Conservation (phyloP, 2,888 invertebrate genomes). For the Hydriomena furcata region DNA sequence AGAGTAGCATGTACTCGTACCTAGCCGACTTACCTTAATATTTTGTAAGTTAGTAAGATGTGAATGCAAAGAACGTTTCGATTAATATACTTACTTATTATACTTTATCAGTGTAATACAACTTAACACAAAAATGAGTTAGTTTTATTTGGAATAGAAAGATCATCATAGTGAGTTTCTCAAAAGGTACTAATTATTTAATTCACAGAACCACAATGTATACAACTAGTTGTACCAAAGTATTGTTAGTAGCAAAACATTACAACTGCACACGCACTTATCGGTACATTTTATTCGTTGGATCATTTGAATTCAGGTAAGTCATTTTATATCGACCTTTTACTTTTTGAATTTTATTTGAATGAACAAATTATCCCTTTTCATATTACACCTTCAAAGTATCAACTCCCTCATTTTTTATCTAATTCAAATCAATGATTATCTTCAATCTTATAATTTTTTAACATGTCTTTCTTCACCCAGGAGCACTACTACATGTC, state of each 20-base stretch:
- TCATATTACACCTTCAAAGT: no score
- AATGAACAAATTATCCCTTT: no score
- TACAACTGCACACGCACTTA: slow-evolving; percentile 24
- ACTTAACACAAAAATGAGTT: slow-evolving; percentile 57
- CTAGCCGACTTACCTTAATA: slow-evolving; percentile 6
- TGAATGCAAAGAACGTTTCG: slow-evolving; percentile 41
- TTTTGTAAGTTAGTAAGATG: slow-evolving; percentile 27
- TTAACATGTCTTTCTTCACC: slow-evolving; percentile 27
- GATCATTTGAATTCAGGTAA: slow-evolving; percentile 20
- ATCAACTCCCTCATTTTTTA: no score
- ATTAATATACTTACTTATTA: slow-evolving; percentile 39
- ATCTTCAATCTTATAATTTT: neutral
- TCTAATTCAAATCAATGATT: no score
- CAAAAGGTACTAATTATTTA: slow-evolving; percentile 13
- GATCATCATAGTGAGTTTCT: neutral
- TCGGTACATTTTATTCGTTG: slow-evolving; percentile 14
- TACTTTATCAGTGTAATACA: slow-evolving; percentile 69
- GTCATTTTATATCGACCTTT: no score
- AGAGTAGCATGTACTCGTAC: neutral
- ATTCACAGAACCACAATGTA: slow-evolving; percentile 24
- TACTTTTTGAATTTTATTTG: no score
- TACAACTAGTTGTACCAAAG: slow-evolving; percentile 17
- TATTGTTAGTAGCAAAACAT: slow-evolving; percentile 25
- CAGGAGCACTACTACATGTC: slow-evolving; percentile 71
- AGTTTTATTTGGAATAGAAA: slow-evolving; percentile 48